phyloP scores from a whole-genome alignment of 1,140 invertebrate genomes.

The Heterodera schachtii region DNA sequence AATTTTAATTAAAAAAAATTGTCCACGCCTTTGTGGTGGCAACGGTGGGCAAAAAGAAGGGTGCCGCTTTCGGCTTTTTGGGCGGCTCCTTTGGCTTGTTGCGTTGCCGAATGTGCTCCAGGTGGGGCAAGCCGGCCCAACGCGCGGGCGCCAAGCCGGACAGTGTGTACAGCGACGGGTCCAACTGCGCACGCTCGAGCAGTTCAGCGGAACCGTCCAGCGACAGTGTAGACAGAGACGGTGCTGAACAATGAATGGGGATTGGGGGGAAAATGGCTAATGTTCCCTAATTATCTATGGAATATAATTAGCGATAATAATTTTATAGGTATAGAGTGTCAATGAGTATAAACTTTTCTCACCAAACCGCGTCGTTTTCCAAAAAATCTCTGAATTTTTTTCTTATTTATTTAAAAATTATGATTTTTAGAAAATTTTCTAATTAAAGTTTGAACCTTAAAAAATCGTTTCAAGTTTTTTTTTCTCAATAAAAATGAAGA shows the following conservation, averaged over 20 bases:
- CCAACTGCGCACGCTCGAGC: background rate
- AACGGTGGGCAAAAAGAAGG: slow-evolving; percentile 91
- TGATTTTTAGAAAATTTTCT: too few relatives aligned
- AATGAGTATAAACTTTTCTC: too few relatives aligned
- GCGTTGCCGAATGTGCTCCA: slow-evolving; percentile 82
- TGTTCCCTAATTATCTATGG: background rate
- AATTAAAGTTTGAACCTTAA: too few relatives aligned
- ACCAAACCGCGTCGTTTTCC: too few relatives aligned
- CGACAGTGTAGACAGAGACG: background rate
- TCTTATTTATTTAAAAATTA: too few relatives aligned
- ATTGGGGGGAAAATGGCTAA: background rate
- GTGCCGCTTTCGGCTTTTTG: slow-evolving; percentile 81
- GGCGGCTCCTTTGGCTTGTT: slow-evolving; percentile 86
- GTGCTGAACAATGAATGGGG: background rate
- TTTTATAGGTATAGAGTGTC: too few relatives aligned
- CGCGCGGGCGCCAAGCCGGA: slow-evolving; percentile 67
- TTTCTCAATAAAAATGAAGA: too few relatives aligned
- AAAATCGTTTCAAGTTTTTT: too few relatives aligned
- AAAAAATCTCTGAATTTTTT: too few relatives aligned
- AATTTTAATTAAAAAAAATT: too few relatives aligned
- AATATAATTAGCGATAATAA: too few relatives aligned
- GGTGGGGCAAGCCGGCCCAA: slow-evolving; percentile 83
- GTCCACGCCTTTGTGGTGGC: slow-evolving; percentile 73
- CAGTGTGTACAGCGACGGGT: slow-evolving; percentile 8
- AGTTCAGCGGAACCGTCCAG: slow-evolving; percentile 2